Percentiles rank a stretch among this genome's conserved stretches.
These are phyloP conservation scores for Macaria notata DNA, from an alignment of 2,888 invertebrate genomes.

Conservation along the genomic window DNA sequence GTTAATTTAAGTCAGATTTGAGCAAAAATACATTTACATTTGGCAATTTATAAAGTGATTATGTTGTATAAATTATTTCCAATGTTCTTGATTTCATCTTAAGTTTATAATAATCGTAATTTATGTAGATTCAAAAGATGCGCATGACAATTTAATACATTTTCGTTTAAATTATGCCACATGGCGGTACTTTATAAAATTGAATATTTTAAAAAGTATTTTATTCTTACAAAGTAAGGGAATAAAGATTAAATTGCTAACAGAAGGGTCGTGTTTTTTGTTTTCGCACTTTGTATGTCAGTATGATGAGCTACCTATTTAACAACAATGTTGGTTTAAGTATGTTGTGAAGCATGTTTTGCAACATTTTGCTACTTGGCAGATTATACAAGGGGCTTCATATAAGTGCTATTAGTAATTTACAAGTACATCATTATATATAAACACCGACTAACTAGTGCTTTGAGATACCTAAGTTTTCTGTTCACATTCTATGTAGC, in stretches of 20 bases:
- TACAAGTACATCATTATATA: too few species aligned
- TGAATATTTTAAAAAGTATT: neutral
- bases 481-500: too few species aligned
- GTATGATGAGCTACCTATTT: too few species aligned
- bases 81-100: constrained; percentile 1
- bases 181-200: constrained; percentile 4
- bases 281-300: constrained; percentile 1
- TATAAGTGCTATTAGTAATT: too few species aligned
- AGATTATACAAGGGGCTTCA: too few species aligned
- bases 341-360: too few species aligned
- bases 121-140: neutral
- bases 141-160: constrained; percentile 9
- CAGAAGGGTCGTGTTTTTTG: constrained; percentile 6
- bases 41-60: neutral
- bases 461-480: too few species aligned
- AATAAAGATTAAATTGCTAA: neutral
- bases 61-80: neutral
- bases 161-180: constrained; percentile 19
- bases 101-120: neutral
- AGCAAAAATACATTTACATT: too few species aligned
- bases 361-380: too few species aligned
- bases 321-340: too few species aligned
- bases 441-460: too few species aligned
- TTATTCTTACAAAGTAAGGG: constrained; percentile 13
- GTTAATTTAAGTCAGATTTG: too few species aligned